Evolutionary conservation across 2,888 invertebrate genomes (phyloP).

Genomic region (Morpho deidamia): DNA sequence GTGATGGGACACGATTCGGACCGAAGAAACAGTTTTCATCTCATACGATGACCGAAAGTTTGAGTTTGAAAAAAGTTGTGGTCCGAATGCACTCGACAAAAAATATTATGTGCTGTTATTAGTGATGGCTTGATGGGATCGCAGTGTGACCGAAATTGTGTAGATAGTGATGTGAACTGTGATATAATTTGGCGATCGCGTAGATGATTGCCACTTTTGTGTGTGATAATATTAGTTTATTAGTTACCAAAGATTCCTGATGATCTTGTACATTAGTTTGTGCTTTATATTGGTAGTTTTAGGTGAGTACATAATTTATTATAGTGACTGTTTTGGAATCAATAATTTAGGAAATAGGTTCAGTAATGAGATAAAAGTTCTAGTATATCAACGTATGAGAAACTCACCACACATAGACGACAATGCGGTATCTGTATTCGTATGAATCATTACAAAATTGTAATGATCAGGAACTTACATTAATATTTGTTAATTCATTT

Average conservation of each 20-base stretch:
- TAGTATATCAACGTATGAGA: no score
- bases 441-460: no score
- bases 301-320: conserved; percentile 47
- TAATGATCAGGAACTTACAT: no score
- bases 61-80: conserved; percentile 67
- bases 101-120: conserved; percentile 64
- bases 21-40: conserved; percentile 35
- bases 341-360: background rate
- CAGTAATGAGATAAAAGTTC: background rate
- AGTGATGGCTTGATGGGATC: conserved; percentile 75
- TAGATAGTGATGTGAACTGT: conserved; percentile 76
- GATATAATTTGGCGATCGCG: conserved; percentile 71
- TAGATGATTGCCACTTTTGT: conserved; percentile 69
- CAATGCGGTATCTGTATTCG: no score
- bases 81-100: conserved; percentile 64
- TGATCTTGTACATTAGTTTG: conserved; percentile 78
- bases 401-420: no score
- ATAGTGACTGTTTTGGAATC: background rate
- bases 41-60: conserved; percentile 71
- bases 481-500: no score
- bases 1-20: conserved; percentile 57
- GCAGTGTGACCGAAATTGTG: conserved; percentile 66
- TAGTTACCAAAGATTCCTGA: conserved; percentile 78
- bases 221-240: conserved; percentile 75
- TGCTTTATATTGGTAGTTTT: conserved; percentile 78